Base-by-base conservation (phyloP, 2,113 vertebrate genomes). In the Saccopteryx bilineata region DNA sequence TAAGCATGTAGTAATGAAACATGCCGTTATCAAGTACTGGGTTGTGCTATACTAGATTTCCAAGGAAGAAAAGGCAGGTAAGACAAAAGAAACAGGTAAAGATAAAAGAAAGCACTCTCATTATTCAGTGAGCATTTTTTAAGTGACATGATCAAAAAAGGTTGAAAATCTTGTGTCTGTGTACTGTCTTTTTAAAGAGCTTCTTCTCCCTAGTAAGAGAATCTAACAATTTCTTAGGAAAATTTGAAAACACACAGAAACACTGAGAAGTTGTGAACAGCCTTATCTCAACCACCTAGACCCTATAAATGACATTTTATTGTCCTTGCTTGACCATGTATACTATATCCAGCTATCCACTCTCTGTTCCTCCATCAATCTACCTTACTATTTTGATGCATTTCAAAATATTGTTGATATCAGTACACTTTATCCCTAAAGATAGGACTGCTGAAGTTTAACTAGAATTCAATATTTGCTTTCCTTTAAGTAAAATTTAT, bases 321-420 rank as follows among this genome's bases (percentile, higher is more conserved):
- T 68, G 1, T 11, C 5, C 28, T 48, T 58, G 24, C 23, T 65
- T 33, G 24, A 24, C 66, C 33, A 65, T 4, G 7, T 17, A 4
- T 56, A 28, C 14, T 28, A 61, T 60, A 2, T 46, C 54, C 50
- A 23, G 9, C 17, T 58, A 8, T 12, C 9, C 14, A 21, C 12
- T 14, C 39, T 75, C 61, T 50, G 13, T 31, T 31, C 52, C 89
- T 18, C 48, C 65, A n/a, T 68, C 28, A 69, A n/a, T 26, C 68
- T 39, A 24, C 56, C 65, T 80, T 58, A 6, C 4, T 26, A 23
- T 93, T 81, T 69, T 28, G 46, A 86, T 50, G 9, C 31, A 72
- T 91, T 93, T 92, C 65, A 46, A 68, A 96, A 15, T 68, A 71
- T 28, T 82, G n/a, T 46, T 89, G 87, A 31, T 28, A 66, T 80